Conservation (phyloP, 2,888 invertebrate species). For the Caenorhabditis angaria region DNA sequence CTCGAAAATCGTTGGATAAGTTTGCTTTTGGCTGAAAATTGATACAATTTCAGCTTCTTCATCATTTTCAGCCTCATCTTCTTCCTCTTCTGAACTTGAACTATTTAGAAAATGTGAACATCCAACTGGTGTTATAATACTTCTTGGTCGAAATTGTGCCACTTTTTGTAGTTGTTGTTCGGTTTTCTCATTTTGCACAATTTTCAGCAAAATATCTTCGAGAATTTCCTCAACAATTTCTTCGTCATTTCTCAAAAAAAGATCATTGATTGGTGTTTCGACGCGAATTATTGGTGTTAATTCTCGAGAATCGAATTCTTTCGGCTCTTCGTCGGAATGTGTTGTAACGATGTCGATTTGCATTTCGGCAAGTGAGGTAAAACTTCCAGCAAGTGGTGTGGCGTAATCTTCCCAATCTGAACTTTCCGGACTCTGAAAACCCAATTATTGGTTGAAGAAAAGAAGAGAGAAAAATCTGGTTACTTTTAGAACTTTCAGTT, state of each 20-base stretch:
- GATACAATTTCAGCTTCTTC: constrained; percentile 3
- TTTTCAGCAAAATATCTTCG: not conserved
- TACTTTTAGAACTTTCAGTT: no score
- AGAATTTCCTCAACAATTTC: not conserved
- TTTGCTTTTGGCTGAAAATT: constrained; percentile 13
- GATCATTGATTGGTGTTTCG: constrained; percentile 20
- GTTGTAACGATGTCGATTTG: constrained; percentile 7
- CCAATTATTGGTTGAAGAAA: no score
- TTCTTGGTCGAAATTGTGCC: not conserved
- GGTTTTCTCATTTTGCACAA: constrained; percentile 3
- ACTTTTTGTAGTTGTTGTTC: constrained; percentile 11
- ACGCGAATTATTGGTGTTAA: constrained; percentile 31
- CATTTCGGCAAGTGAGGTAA: constrained; percentile 10
- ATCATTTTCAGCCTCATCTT: constrained; percentile 3
- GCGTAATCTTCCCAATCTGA: constrained; percentile 41
- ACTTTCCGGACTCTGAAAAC: constrained; percentile 38
- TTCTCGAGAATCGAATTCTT: constrained; percentile 19
- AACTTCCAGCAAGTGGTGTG: constrained; percentile 33
- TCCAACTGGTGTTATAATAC: not conserved
- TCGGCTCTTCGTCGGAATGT: not conserved
- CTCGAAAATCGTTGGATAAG: not conserved
- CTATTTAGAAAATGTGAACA: not conserved
- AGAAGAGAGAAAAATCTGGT: no score
- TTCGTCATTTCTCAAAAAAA: constrained; percentile 24
- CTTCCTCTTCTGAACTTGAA: constrained; percentile 4